Evolutionary conservation across 30 jellyfish, hydroid and myxozoan species (phyloP).

Genomic region (Aurelia sp.): DNA sequence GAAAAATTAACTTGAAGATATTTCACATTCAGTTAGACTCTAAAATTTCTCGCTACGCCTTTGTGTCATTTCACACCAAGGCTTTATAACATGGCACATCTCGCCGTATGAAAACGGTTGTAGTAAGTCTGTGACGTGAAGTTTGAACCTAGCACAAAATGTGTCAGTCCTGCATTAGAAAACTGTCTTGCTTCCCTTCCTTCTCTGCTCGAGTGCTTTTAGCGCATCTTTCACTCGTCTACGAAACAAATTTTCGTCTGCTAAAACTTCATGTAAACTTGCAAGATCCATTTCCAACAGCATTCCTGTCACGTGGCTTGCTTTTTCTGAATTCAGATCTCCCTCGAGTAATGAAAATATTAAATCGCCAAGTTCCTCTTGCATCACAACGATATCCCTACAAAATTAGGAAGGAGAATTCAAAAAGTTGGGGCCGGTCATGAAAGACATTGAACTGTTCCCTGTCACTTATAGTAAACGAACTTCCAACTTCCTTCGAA

Average conservation of each 20-base stretch:
- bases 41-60: too few species aligned
- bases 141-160: too few species aligned
- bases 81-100: not conserved
- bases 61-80: too few species aligned
- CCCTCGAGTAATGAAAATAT: conserved; percentile 39
- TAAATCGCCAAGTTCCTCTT: conserved; percentile 59
- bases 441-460: too few species aligned
- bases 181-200: too few species aligned
- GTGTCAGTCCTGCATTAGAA: too few species aligned
- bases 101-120: not conserved
- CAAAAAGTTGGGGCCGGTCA: too few species aligned
- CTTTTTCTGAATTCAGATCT: conserved; percentile 46
- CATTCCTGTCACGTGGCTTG: conserved; percentile 70
- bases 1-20: too few species aligned
- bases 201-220: not conserved
- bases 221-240: conserved; percentile 28
- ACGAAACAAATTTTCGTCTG: conserved; percentile 34
- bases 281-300: conserved; percentile 38
- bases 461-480: too few species aligned
- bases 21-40: too few species aligned
- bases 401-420: not conserved
- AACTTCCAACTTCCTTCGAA: too few species aligned
- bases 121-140: not conserved
- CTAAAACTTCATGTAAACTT: conserved; percentile 35
- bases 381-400: conserved; percentile 46